These are phyloP conservation scores for Pachyrhynchus sulphureomaculatus DNA, from an alignment of 1,140 invertebrate genomes.

Conservation along the genomic window DNA sequence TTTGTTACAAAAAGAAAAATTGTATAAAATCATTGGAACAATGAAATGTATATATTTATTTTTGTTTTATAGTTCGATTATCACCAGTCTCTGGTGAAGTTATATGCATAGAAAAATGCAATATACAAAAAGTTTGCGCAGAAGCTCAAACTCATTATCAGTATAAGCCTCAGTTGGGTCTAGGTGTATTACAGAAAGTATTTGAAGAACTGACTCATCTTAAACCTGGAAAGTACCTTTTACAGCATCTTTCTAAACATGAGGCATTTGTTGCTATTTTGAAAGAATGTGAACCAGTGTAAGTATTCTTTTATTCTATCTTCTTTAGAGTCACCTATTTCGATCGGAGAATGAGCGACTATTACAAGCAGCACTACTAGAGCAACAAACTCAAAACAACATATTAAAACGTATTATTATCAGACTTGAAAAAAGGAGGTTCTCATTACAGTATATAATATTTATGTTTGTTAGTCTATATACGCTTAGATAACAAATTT, in stretches of 20 bases:
- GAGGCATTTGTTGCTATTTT: conserved; percentile 51
- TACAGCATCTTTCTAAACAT: conserved; percentile 51
- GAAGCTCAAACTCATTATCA: conserved; percentile 51
- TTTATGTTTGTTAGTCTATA: too few species aligned
- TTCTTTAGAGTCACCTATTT: too few species aligned
- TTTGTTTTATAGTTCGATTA: conserved; percentile 52
- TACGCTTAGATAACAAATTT: too few species aligned
- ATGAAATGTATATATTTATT: too few species aligned
- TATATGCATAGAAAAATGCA: conserved; percentile 51
- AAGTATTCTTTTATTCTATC: background rate
- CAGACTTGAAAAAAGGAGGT: too few species aligned
- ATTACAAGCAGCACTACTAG: too few species aligned
- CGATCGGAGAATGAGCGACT: too few species aligned
- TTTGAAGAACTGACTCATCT: conserved; percentile 45
- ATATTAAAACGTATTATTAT: too few species aligned
- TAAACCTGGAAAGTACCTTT: conserved; percentile 51
- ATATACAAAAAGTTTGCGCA: conserved; percentile 44
- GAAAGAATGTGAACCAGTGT: conserved; percentile 33
- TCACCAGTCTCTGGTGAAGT: conserved; percentile 44
- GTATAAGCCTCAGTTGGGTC: conserved; percentile 45
- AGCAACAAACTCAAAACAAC: too few species aligned
- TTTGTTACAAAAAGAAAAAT: too few species aligned
- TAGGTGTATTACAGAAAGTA: conserved; percentile 50
- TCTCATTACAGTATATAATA: too few species aligned
- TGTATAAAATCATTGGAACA: too few species aligned